Percentiles rank a stretch among this genome's conserved stretches.
Evolutionary conservation across 2,113 vertebrate genomes (phyloP).

Genomic region (Anoplopoma fimbria): DNA sequence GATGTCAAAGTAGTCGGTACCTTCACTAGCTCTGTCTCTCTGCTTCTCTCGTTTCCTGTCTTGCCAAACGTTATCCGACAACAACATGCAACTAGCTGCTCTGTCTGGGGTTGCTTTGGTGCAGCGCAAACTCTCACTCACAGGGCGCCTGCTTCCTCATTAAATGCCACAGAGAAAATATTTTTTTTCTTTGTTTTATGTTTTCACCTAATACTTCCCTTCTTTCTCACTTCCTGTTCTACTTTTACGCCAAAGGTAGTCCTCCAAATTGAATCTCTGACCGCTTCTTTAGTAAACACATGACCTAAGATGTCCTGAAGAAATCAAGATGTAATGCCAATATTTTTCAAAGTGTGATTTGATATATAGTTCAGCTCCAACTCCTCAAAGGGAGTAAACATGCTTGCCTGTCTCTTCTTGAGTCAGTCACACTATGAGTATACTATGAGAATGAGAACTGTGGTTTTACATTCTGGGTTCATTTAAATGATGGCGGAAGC

Average conservation of each 20-base stretch:
- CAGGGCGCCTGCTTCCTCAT: conserved; percentile 45
- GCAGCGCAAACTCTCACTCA: conserved; percentile 24
- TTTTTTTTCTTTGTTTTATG: background rate
- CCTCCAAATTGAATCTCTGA: background rate
- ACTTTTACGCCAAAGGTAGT: background rate
- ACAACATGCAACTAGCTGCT: conserved; percentile 30
- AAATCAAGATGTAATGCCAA: background rate
- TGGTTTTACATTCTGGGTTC: conserved; percentile 10
- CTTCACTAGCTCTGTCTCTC: conserved; percentile 12
- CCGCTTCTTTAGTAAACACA: background rate
- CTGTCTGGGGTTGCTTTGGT: conserved; percentile 55
- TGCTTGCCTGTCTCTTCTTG: background rate
- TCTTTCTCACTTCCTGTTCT: conserved; percentile 46
- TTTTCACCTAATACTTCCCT: conserved; percentile 43
- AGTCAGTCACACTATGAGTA: background rate
- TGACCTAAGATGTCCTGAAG: background rate
- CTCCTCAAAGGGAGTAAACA: background rate
- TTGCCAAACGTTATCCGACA: conserved; percentile 56
- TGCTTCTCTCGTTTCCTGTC: conserved; percentile 71
- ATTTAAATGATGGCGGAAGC: background rate
- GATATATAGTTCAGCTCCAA: background rate
- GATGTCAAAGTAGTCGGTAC: background rate
- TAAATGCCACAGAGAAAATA: conserved; percentile 36
- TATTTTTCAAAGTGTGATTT: background rate
- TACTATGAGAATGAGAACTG: conserved; percentile 2